phyloP scores from a whole-genome alignment of 1,140 invertebrate genomes.

The Battus philenor region DNA sequence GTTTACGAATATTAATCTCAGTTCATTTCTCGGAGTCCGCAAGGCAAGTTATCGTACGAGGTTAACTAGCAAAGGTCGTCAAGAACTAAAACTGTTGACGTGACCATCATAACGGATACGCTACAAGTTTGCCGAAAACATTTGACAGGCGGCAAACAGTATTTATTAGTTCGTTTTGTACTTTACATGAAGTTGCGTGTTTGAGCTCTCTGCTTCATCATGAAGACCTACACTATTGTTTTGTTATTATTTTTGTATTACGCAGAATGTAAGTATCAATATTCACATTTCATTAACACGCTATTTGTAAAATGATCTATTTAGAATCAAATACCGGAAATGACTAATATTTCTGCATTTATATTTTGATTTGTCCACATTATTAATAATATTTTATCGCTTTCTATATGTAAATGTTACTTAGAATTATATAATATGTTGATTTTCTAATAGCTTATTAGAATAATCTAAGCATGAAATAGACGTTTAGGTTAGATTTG shows the following conservation, averaged over 20 bases:
- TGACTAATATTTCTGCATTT: too few relatives aligned
- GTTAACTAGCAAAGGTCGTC: conserved; percentile 10
- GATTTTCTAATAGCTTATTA: too few relatives aligned
- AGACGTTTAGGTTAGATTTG: too few relatives aligned
- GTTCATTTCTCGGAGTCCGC: background rate
- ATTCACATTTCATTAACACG: conserved; percentile 2
- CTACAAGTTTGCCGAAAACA: conserved; percentile 18
- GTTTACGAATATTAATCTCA: conserved; percentile 4
- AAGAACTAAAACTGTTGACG: conserved; percentile 5
- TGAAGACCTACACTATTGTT: conserved; percentile 43
- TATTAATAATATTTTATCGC: too few relatives aligned
- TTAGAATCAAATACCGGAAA: too few relatives aligned
- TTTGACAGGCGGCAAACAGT: conserved; percentile 6
- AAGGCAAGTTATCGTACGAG: conserved; percentile 13
- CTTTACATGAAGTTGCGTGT: background rate
- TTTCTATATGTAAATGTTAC: too few relatives aligned
- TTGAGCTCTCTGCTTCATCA: conserved; percentile 23
- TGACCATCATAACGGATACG: conserved; percentile 2
- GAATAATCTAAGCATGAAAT: too few relatives aligned
- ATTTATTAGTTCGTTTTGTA: background rate
- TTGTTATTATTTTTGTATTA: conserved; percentile 42
- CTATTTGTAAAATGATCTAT: background rate
- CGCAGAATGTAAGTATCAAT: conserved; percentile 60
- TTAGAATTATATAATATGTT: too few relatives aligned
- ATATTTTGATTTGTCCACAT: too few relatives aligned